These are phyloP conservation scores for Scelioninae gen. 1 DNA, from an alignment of 2,888 invertebrate genomes.

Conservation along the genomic window DNA sequence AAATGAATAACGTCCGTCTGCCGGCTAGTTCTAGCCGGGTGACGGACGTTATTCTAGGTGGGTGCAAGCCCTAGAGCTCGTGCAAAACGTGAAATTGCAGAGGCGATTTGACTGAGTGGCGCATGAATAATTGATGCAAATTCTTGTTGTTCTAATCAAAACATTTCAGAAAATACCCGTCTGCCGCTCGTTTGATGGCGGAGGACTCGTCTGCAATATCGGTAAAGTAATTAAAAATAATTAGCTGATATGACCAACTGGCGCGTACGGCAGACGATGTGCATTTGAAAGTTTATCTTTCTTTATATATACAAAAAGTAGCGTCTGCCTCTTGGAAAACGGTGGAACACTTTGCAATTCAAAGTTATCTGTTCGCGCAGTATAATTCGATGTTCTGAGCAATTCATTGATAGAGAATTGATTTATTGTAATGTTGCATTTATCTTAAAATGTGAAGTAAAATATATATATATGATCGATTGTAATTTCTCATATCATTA, in stretches of 20 bases:
- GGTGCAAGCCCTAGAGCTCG: background rate
- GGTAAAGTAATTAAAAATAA: background rate
- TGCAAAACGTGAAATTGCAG: background rate
- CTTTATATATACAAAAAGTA: too few species aligned
- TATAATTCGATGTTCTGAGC: too few species aligned
- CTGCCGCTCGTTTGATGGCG: background rate
- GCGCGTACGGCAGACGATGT: too few species aligned
- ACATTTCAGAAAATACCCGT: conserved; percentile 1
- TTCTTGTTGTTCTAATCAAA: conserved; percentile 4
- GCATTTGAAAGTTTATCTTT: too few species aligned
- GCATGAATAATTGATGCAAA: background rate
- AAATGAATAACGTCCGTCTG: background rate
- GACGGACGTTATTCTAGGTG: background rate
- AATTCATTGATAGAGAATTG: too few species aligned
- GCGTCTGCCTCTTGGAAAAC: too few species aligned
- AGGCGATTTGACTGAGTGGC: background rate
- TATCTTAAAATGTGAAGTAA: too few species aligned
- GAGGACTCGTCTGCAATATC: background rate
- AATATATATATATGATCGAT: too few species aligned
- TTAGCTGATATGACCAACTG: background rate
- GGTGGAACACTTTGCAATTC: too few species aligned
- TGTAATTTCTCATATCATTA: too few species aligned
- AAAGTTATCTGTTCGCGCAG: too few species aligned
- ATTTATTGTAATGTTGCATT: too few species aligned
- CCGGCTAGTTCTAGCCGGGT: background rate